phyloP scores from a whole-genome alignment of 2,113 vertebrate genomes.

The Martes martes region DNA sequence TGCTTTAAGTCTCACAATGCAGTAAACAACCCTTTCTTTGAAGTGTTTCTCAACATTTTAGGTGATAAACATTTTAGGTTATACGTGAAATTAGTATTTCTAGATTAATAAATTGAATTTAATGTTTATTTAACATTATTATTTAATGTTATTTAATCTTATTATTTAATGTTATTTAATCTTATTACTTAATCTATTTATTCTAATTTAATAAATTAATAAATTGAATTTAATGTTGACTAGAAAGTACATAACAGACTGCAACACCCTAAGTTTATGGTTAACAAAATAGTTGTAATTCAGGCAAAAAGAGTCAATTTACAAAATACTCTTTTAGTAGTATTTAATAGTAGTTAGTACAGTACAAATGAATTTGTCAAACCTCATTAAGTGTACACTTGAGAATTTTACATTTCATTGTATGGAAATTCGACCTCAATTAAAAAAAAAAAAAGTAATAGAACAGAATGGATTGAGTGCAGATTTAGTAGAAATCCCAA shows the following conservation, averaged over 20 bases:
- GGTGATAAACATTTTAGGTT: background rate
- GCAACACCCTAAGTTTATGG: background rate
- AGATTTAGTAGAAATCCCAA: background rate
- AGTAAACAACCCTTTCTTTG: background rate
- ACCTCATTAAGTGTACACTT: background rate
- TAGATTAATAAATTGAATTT: background rate
- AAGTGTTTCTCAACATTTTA: background rate
- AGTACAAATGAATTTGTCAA: background rate
- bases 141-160: too few relatives aligned
- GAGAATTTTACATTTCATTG: background rate
- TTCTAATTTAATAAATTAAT: too few relatives aligned
- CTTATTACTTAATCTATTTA: too few relatives aligned
- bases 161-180: too few relatives aligned
- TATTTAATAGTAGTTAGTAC: background rate
- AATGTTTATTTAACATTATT: too few relatives aligned
- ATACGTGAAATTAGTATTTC: background rate
- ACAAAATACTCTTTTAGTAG: background rate
- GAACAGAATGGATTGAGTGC: background rate
- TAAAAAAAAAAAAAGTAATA: background rate
- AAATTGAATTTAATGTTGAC: background rate
- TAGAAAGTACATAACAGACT: background rate
- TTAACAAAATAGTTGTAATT: background rate
- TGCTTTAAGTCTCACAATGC: background rate
- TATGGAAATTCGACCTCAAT: background rate
- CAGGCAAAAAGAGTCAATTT: background rate